These are phyloP conservation scores for Callipepla californica DNA, from an alignment of 2,113 vertebrate genomes.

Conservation along the genomic window DNA sequence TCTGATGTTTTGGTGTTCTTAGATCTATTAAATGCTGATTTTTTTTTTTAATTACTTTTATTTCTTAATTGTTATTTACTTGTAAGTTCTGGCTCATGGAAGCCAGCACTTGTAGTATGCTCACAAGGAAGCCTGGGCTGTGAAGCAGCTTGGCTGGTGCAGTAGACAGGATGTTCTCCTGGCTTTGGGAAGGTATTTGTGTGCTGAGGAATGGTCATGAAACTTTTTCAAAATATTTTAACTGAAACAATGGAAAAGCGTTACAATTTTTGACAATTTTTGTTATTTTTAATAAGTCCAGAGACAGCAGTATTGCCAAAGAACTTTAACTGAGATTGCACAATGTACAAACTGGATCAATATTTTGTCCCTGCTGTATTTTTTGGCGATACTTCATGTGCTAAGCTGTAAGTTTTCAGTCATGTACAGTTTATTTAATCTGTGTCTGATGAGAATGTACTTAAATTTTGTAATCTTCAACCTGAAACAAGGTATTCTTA, in stretches of 20 bases:
- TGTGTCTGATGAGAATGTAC: neutral
- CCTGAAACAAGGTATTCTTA: neutral
- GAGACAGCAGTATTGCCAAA: neutral
- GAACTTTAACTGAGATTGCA: neutral
- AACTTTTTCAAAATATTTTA: neutral
- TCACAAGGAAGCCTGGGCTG: neutral
- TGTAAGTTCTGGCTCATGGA: neutral
- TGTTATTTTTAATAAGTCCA: neutral
- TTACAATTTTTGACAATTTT: neutral
- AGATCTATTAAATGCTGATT: neutral
- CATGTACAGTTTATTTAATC: neutral
- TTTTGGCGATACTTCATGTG: constrained; percentile 8
- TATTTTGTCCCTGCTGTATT: neutral
- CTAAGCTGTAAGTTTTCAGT: neutral
- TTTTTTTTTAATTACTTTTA: neutral
- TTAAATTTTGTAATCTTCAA: neutral
- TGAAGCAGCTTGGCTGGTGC: neutral
- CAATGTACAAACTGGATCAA: neutral
- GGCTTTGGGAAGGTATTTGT: neutral
- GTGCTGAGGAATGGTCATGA: neutral
- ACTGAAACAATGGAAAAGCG: neutral
- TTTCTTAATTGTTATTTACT: neutral
- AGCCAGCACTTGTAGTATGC: neutral
- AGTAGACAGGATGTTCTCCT: neutral
- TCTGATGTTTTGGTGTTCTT: neutral